Evolutionary conservation across 2,888 invertebrate genomes (phyloP), one percentile per base, ranked within the genome.

Genomic region (Agrochola litura): DNA sequence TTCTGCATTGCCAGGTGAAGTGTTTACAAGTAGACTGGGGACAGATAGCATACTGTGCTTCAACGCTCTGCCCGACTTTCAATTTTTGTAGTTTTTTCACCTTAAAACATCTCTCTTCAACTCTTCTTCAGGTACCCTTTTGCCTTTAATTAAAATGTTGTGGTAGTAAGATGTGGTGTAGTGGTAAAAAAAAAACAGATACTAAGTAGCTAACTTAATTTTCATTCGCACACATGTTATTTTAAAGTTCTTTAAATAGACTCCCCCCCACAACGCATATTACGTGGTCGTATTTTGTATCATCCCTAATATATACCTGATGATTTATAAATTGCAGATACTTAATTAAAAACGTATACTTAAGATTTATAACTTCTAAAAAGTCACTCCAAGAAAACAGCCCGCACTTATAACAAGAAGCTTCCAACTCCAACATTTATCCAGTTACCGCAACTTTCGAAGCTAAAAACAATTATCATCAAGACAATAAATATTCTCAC

Each of bases 381-480:
- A 58, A 30, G 56, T 68, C 37, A 56, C 78, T 49, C n/a, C 3
- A 46, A 54, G 84, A 80, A 60, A 75, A 83, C 70, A 10, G n/a
- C 58, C 69, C 58, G 49, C 63, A 74, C 70, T 49, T 65, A 56
- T 22, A 71, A 58, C 52, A 73, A 61, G 81, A 71, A 73, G 46
- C 81, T n/a, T 64, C 64, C 43, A 83, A 75, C 60, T 71, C 81
- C 54, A 77, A 68, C 83, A 85, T 85, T 74, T 86, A 82, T 83
- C 85, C 73, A 82, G 85, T 79, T 79, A 78, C 58, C 64, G 56
- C 85, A 84, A 80, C 84, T 85, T 84, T 84, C 85, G 74, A 82
- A 87, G 84, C 77, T 84, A 79, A 83, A 80, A 88, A 88, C 88
- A 88, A 88, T 88, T 88, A 88, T 84, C 84, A 88, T 85, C 79